These are phyloP conservation scores for Chitala chitala DNA, from an alignment of 2,113 vertebrate genomes.

Conservation along the genomic window DNA sequence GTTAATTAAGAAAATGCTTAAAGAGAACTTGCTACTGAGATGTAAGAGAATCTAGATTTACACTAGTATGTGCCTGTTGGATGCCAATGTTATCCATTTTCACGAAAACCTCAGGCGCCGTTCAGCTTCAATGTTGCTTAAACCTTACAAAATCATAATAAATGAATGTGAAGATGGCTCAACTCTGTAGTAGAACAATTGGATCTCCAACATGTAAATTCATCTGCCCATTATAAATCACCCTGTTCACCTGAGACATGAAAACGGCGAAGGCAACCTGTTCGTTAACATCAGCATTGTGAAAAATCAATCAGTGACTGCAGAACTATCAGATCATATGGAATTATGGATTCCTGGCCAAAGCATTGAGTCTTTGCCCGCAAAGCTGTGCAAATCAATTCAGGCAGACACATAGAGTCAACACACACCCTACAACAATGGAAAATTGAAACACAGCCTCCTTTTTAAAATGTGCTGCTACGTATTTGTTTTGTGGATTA, in stretches of 20 bases:
- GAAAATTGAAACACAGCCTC: conserved; percentile 69
- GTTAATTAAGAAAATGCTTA: background rate
- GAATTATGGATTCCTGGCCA: conserved; percentile 88
- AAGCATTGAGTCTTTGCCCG: conserved; percentile 78
- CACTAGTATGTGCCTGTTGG: background rate
- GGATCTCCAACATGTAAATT: conserved; percentile 38
- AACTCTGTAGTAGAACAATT: conserved; percentile 1
- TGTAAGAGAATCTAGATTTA: background rate
- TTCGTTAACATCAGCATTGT: conserved; percentile 82
- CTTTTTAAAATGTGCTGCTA: conserved; percentile 70
- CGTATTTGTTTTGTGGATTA: conserved; percentile 80
- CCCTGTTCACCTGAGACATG: conserved; percentile 52
- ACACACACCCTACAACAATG: conserved; percentile 69
- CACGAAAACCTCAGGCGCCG: background rate
- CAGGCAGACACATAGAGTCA: conserved; percentile 78
- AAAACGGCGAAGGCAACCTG: conserved; percentile 70
- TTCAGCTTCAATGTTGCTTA: conserved; percentile 1
- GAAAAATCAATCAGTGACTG: conserved; percentile 88
- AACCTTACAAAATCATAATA: conserved; percentile 19
- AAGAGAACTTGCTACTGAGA: background rate
- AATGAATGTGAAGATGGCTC: conserved; percentile 16
- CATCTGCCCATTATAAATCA: conserved; percentile 47
- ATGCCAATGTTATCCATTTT: background rate
- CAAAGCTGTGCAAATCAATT: conserved; percentile 79
- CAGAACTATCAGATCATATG: conserved; percentile 94